Base-by-base conservation (phyloP, 2,113 vertebrate species). In the Cyanoliseus patagonus region DNA sequence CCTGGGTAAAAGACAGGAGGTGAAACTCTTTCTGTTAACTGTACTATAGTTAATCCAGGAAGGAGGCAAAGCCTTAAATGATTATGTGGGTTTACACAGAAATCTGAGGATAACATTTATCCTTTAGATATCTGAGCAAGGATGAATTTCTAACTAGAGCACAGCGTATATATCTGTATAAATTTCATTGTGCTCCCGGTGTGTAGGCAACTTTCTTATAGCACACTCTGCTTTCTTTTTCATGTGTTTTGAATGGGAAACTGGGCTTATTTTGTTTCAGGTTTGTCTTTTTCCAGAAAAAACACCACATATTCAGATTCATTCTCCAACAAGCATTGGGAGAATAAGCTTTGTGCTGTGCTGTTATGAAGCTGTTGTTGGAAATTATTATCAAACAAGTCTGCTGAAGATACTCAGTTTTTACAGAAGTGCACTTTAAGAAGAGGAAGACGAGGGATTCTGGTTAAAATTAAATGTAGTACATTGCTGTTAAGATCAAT, bases 361-460 rank as follows among this genome's bases (percentile, higher is more conserved):
- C 88, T 94, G 0, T 94, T 94, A 67, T 19, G 83, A 87, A 95
- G 51, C 70, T 88, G 74, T 89, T 92, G 73, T 82, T 93, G 94
- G 80, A 89, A 92, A 61, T 0, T 8, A 86, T 96, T 90, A 72
- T 86, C 72, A 51, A 64, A 73, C 47, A n/a, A 77, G 78, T 94
- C 82, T 68, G 77, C 72, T 84, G 46, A 86, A 87, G 80, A 86
- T 69, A 66, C 64, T 92, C 44, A 91, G 61, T 94, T 88, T 91
- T 97, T 96, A 92, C 95, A 92, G 93, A 97, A 94, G 91, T 96
- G 95, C 95, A 92, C 94, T 97, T 97, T 97, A 95, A 95, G 95
- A 91, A 92, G 80, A 90, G 81, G 51, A 86, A 53, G 64, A 86
- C 2, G n/a, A 91, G 53, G 62, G 66, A 67, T 82, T 52, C 83